phyloP scores from a whole-genome alignment of 2,797 vertebrate species.

The Falco cherrug region DNA sequence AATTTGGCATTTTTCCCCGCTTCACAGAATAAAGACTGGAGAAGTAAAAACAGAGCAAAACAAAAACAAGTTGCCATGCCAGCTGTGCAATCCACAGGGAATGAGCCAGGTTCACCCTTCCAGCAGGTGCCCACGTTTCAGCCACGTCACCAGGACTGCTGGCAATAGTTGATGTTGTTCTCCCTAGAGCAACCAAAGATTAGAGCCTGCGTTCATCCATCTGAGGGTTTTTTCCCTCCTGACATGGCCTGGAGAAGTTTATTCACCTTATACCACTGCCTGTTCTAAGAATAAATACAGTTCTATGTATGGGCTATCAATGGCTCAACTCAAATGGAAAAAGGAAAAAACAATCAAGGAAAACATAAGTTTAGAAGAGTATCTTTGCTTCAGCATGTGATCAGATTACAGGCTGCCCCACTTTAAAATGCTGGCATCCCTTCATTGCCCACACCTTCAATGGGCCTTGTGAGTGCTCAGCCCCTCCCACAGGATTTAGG shows the following conservation, averaged over 20 bases:
- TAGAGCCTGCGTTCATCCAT: background rate
- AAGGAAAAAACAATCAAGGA: background rate
- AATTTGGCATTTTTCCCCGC: slow-evolving; percentile 54
- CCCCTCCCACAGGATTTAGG: background rate
- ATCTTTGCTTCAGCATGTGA: background rate
- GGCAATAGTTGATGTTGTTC: background rate
- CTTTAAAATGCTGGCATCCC: background rate
- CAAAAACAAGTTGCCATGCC: background rate
- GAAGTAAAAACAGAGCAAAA: background rate
- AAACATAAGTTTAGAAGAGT: background rate
- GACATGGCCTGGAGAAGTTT: background rate
- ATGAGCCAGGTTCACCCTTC: background rate
- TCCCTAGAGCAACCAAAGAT: background rate
- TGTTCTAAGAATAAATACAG: background rate
- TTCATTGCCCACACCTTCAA: background rate
- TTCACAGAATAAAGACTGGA: background rate
- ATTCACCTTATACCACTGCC: background rate
- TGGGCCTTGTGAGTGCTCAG: background rate
- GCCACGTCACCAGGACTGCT: background rate
- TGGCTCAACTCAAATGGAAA: background rate
- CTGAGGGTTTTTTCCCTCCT: background rate
- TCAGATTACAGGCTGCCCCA: background rate
- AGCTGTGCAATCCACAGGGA: rapidly evolving
- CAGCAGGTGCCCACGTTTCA: background rate
- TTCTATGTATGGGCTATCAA: background rate